Base-by-base conservation (phyloP, 2,113 vertebrate genomes). In the Notiomystis cincta region DNA sequence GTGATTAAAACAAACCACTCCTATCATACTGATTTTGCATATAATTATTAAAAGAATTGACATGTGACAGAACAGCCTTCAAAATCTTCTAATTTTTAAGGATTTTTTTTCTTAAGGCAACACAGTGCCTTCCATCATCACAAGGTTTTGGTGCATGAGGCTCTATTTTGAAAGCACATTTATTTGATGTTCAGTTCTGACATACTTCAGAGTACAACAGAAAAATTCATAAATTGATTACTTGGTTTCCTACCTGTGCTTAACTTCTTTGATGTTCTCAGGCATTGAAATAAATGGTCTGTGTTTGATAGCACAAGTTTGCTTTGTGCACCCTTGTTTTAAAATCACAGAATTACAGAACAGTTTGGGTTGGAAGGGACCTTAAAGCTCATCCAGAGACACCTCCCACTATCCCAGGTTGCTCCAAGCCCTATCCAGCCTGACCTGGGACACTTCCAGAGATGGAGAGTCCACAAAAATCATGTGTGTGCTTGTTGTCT, bases 1-100 rank as follows among this genome's bases (percentile, higher is more conserved):
- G 79, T 89, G 90, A 96, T 97, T 96, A 96, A 95, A 90, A 53
- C 88, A 93, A 96, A 56, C 69, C n/a, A 15, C 73, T 87, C 47
- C 76, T 90, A 65, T 86, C 71, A 54, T 47, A 37, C 22, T 53
- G 44, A 66, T 93, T 96, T 96, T 89, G 79, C 90, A 81, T 96
- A 27, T 64, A 27, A 53, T 95, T 92, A 89, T 35, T 88, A 62
- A 60, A 94, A 79, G 31, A 95, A 87, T 20, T 91, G 90, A 72
- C 84, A 72, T 2, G 6, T 87, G 80, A 88, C 54, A 70, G 50
- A 87, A 66, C 54, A 56, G 44, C 35, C 51, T 95, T 95, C 67
- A 78, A 95, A 92, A 95, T 91, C 20, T 79, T 79, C 10, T 50
- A 24, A 38, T 81, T 87, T 82, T 62, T 33, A 24, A 62, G 31